Percentiles rank a stretch among this genome's conserved stretches.
Conservation (phyloP, 2,888 invertebrate genomes). For the Latheticus oryzae region DNA sequence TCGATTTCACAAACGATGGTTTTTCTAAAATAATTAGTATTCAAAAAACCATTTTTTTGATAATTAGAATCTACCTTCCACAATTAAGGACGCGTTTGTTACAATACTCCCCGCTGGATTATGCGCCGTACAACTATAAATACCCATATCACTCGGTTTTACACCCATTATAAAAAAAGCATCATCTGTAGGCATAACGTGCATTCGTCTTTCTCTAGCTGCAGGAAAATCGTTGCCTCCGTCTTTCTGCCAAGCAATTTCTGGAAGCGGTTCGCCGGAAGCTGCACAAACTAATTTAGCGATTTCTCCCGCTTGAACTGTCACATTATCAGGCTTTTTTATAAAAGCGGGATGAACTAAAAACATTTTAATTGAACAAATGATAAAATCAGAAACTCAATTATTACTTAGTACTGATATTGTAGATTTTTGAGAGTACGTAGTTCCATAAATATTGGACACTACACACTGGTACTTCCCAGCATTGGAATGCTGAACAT, state of each 20-base stretch:
- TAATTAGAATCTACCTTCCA: conserved; percentile 73
- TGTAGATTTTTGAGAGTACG: conserved; percentile 87
- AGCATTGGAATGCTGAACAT: conserved; percentile 83
- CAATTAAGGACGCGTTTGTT: conserved; percentile 87
- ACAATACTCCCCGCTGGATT: conserved; percentile 89
- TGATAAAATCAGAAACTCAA: conserved; percentile 1
- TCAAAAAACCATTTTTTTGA: no score
- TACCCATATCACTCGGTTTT: conserved; percentile 88
- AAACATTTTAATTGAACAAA: conserved; percentile 10
- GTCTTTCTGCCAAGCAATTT: conserved; percentile 91
- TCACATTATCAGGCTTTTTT: conserved; percentile 86
- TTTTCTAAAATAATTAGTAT: conserved; percentile 82
- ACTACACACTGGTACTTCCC: conserved; percentile 95
- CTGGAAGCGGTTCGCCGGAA: conserved; percentile 87
- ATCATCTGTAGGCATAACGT: conserved; percentile 91
- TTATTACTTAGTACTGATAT: conserved; percentile 84
- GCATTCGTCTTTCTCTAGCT: conserved; percentile 91
- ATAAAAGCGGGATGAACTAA: conserved; percentile 85
- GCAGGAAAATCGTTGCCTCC: conserved; percentile 96
- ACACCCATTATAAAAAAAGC: conserved; percentile 94
- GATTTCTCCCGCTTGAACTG: conserved; percentile 85
- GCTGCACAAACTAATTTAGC: conserved; percentile 93
- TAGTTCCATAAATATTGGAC: conserved; percentile 88
- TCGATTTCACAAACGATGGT: conserved; percentile 86
- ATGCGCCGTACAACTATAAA: conserved; percentile 93